phyloP scores from a whole-genome alignment of 1,140 invertebrate genomes.

The Bombus sibiricus region DNA sequence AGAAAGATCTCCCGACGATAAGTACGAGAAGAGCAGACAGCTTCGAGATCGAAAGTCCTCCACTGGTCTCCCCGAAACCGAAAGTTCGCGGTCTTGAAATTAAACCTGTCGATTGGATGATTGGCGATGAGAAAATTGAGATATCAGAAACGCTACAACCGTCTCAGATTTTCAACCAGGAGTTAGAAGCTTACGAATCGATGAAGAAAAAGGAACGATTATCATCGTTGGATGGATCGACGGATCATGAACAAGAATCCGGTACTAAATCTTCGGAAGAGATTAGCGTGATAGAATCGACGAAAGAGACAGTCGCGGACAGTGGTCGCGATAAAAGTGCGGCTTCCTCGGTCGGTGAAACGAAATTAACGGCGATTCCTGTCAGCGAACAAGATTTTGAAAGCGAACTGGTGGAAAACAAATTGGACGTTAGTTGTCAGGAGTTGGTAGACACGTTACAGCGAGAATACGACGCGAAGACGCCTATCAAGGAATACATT shows the following conservation, averaged over 20 bases:
- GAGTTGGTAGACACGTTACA: slow-evolving; percentile 78
- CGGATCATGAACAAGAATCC: slow-evolving; percentile 59
- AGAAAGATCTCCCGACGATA: not conserved
- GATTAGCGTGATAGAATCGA: slow-evolving; percentile 64
- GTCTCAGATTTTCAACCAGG: slow-evolving; percentile 78
- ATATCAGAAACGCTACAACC: slow-evolving; percentile 77
- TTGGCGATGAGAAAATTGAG: slow-evolving; percentile 81
- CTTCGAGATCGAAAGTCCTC: slow-evolving; percentile 79
- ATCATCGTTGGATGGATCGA: slow-evolving; percentile 58
- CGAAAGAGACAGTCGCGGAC: slow-evolving; percentile 42
- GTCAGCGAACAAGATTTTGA: slow-evolving; percentile 77
- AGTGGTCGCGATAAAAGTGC: not conserved
- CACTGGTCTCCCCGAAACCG: slow-evolving; percentile 71
- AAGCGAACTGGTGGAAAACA: slow-evolving; percentile 77
- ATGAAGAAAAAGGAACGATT: slow-evolving; percentile 50
- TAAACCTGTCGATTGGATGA: slow-evolving; percentile 79
- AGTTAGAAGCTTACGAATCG: slow-evolving; percentile 78
- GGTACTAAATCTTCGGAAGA: slow-evolving; percentile 67
- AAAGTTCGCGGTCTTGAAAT: slow-evolving; percentile 75
- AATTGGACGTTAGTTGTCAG: slow-evolving; percentile 78
- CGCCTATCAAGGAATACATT: slow-evolving; percentile 71
- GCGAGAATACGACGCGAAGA: slow-evolving; percentile 77
- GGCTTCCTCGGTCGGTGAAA: slow-evolving; percentile 28
- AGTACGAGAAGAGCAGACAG: slow-evolving; percentile 65
- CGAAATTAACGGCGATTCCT: slow-evolving; percentile 73